phyloP scores from a whole-genome alignment of 1,140 invertebrate genomes.

The Cryptotermes secundus region DNA sequence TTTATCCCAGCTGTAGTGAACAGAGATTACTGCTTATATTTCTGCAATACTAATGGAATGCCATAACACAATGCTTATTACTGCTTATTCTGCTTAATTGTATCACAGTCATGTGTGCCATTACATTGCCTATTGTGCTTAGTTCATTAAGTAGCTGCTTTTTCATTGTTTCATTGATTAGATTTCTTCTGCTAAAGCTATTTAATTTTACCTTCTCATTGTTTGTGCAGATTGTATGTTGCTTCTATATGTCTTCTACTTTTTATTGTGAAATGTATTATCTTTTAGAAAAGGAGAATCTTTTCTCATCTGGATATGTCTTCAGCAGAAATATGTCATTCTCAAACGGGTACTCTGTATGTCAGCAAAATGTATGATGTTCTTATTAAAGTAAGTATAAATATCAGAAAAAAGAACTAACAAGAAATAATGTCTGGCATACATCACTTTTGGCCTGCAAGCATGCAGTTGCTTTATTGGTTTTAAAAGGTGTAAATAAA shows the following conservation, averaged over 20 bases:
- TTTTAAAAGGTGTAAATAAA: neutral
- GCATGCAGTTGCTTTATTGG: neutral
- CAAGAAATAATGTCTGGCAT: neutral
- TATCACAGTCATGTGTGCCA: neutral
- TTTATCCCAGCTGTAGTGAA: neutral
- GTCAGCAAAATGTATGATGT: neutral
- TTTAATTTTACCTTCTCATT: neutral
- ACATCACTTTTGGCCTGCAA: neutral
- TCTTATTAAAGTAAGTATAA: neutral
- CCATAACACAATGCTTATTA: neutral
- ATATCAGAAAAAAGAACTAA: neutral
- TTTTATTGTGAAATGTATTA: neutral
- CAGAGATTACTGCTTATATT: neutral
- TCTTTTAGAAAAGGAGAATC: neutral
- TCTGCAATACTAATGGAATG: conserved; percentile 24
- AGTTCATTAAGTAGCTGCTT: neutral
- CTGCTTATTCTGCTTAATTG: neutral
- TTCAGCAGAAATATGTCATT: neutral
- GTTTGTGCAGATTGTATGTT: neutral
- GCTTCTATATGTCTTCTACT: neutral
- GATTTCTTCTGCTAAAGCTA: neutral
- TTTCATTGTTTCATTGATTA: neutral
- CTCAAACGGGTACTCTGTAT: neutral
- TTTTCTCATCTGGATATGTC: conserved; percentile 10
- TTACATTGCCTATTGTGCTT: neutral